Conservation (phyloP, 1,140 invertebrate species). For the Drosophila seguyi region DNA sequence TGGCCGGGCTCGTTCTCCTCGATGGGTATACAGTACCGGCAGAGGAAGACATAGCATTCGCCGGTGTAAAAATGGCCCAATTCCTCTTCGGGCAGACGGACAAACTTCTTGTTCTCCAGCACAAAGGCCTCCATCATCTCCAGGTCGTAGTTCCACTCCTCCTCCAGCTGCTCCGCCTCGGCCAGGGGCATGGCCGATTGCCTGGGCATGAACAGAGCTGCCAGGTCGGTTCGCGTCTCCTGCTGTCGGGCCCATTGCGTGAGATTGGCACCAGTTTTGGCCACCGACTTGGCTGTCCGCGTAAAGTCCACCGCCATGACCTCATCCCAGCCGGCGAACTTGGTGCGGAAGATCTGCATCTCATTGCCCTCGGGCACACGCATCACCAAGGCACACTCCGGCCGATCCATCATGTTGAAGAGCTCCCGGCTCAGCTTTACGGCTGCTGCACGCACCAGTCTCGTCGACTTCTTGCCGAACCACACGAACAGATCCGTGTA, state of each 20-base stretch:
- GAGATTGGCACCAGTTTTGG: slow-evolving; percentile 97
- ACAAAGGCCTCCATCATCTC: slow-evolving; percentile 99
- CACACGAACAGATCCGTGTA: slow-evolving; percentile 99
- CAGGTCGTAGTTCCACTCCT: slow-evolving; percentile 98
- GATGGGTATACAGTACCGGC: slow-evolving; percentile 94
- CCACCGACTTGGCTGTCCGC: slow-evolving; percentile 98
- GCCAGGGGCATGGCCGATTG: slow-evolving; percentile 93
- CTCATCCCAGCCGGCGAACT: slow-evolving; percentile 99
- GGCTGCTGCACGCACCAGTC: slow-evolving; percentile 97
- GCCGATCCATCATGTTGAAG: slow-evolving; percentile 95
- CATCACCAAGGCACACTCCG: slow-evolving; percentile 94
- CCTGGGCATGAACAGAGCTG: slow-evolving; percentile 97
- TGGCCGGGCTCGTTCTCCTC: slow-evolving; percentile 67
- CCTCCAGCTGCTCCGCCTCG: slow-evolving; percentile 96
- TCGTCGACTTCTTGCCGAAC: slow-evolving; percentile 99
- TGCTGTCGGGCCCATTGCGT: slow-evolving; percentile 96
- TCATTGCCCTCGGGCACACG: slow-evolving; percentile 95
- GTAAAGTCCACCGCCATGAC: slow-evolving; percentile 99
- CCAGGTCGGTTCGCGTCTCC: slow-evolving; percentile 95
- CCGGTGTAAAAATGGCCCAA: slow-evolving; percentile 96
- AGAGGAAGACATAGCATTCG: slow-evolving; percentile 99
- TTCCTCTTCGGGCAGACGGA: slow-evolving; percentile 97
- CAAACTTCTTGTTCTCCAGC: slow-evolving; percentile 98
- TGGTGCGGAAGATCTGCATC: slow-evolving; percentile 97
- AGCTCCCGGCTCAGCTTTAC: slow-evolving; percentile 98